These are phyloP conservation scores for Phorcus lineatus DNA, from an alignment of 2,888 invertebrate species.

Conservation along the genomic window DNA sequence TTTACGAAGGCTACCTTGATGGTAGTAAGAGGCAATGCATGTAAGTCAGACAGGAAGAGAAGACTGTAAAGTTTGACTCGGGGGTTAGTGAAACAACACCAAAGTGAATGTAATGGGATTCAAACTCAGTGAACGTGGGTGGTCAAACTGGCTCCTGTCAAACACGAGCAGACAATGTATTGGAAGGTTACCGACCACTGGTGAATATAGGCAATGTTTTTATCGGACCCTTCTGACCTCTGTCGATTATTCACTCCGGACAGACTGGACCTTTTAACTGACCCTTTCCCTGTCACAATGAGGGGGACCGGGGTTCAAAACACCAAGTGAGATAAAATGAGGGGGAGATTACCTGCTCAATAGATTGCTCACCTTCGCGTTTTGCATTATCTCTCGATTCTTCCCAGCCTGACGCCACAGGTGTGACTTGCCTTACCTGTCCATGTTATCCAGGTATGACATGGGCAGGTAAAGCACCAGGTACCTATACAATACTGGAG, in stretches of 20 bases:
- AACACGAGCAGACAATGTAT: constrained; percentile 19
- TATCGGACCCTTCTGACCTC: background rate
- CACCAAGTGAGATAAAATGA: constrained; percentile 1
- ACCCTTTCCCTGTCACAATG: background rate
- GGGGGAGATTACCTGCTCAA: background rate
- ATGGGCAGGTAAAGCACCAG: constrained; percentile 6
- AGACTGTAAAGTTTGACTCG: background rate
- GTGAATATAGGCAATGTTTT: constrained; percentile 4
- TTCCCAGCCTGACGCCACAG: background rate
- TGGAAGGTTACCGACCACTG: background rate
- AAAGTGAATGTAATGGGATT: background rate
- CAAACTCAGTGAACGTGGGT: constrained; percentile 11
- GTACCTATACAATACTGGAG: background rate
- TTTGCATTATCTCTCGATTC: background rate
- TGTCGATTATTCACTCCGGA: constrained; percentile 6
- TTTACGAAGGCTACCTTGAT: too few relatives aligned
- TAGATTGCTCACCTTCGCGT: background rate
- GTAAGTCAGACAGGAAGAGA: background rate
- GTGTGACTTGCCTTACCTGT: constrained; percentile 13
- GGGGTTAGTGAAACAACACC: too few relatives aligned
- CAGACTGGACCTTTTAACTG: background rate
- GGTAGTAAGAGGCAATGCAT: too few relatives aligned
- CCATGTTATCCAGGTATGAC: background rate
- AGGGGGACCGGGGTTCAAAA: background rate
- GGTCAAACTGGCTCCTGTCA: background rate